Base-by-base conservation (phyloP, 1,140 invertebrate genomes). In the Magallana angulata region DNA sequence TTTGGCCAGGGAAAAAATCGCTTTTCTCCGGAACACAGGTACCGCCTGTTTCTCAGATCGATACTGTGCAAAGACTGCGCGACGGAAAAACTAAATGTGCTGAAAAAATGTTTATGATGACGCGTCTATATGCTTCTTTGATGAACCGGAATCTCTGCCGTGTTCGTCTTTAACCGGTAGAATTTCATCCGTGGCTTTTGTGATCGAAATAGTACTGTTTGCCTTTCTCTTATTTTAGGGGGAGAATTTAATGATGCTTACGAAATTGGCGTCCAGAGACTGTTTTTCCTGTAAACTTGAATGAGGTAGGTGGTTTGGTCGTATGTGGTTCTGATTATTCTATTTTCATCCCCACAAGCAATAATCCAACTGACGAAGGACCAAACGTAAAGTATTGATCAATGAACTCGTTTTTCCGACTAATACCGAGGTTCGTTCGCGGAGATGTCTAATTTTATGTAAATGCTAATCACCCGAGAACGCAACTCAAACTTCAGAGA, bases 371-470 rank as follows among this genome's bases (percentile, higher is more conserved):
- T 11, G 24, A 30, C 18, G 24, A 11, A 18, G 18, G 68, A 76
- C 24, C 24, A 76, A 76, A 76, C 68, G 68, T 18, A 76, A 76
- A 76, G 14, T 62, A 62, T 76, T 30, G 68, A 76, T 76, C 68
- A 12, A 11, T 12, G 68, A 76, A 30, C 68, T 30, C 11, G 18
- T 12, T 24, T 24, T 30, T 18, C 7, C 68, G 18, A 30, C 12
- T 30, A 7, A 76, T 76, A 18, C 60, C 16, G 60, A 64, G 16
- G 6, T 3, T 64, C 60, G 60, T 64, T 18, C 8, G 36, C 24
- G 14, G 68, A 76, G 24, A 76, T 12, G 68, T 12, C 24, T 12
- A 30, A 76, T 76, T 11, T 30, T 30, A 12, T 76, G 68, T 76
- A 76, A 76, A 76, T 76, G 68, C 68, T 76, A 76, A 76, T 76